Percentiles rank a stretch among this genome's conserved stretches.
These are phyloP conservation scores for Hyposoter didymator DNA, from an alignment of 2,888 invertebrate species.

Conservation along the genomic window DNA sequence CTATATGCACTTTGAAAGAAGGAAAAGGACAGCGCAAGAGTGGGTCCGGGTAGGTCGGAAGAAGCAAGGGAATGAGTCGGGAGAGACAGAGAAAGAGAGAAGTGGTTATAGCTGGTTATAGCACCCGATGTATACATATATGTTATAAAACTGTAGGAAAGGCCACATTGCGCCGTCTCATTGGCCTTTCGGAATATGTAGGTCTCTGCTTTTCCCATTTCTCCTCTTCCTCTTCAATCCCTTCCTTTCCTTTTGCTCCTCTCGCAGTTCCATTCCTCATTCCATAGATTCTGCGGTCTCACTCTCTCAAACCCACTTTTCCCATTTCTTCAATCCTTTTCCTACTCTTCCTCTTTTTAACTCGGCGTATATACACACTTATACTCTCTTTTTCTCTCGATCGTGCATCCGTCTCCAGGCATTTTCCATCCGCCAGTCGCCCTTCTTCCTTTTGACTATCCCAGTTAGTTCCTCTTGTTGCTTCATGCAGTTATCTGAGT, in stretches of 20 bases:
- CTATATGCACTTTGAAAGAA: not conserved
- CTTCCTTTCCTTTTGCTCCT: conserved; percentile 31
- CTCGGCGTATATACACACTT: conserved; percentile 29
- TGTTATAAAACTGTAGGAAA: conserved; percentile 18
- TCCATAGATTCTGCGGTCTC: conserved; percentile 29
- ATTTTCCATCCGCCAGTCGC: conserved; percentile 22
- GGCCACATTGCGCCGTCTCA: conserved; percentile 84
- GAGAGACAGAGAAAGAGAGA: conserved; percentile 34
- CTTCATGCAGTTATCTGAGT: conserved; percentile 47
- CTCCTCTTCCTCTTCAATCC: conserved; percentile 43
- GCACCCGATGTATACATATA: conserved; percentile 3
- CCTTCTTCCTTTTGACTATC: conserved; percentile 51
- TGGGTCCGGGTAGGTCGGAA: not conserved
- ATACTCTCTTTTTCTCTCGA: conserved; percentile 39
- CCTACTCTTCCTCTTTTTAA: conserved; percentile 28
- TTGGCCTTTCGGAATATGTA: conserved; percentile 83
- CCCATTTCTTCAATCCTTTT: conserved; percentile 49
- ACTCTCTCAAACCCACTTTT: conserved; percentile 19
- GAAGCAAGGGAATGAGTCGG: not conserved
- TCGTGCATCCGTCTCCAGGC: not conserved
- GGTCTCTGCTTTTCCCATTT: conserved; percentile 76
- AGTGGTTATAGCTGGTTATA: conserved; percentile 11
- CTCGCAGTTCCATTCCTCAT: conserved; percentile 41
- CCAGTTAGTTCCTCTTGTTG: conserved; percentile 22
- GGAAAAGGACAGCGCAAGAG: not conserved